A percentile compares a stretch with the other conserved stretches of the same genome.
Conservation (phyloP, 2,888 invertebrate species). For the Lysandra coridon region DNA sequence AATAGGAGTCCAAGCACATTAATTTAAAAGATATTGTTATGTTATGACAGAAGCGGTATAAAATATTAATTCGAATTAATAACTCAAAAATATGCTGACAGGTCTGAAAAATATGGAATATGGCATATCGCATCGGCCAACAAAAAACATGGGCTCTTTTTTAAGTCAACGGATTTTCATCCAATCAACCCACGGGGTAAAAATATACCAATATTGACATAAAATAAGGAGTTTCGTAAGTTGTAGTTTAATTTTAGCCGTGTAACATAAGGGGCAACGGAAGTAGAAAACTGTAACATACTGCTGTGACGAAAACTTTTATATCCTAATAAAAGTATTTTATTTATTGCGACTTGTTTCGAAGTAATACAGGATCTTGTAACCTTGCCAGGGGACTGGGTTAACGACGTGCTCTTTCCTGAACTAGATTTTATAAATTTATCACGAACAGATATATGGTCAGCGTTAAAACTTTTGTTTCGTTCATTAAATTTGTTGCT, state of each 20-base stretch:
- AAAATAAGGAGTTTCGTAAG: not conserved
- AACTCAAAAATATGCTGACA: not conserved
- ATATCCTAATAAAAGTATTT: conserved; percentile 22
- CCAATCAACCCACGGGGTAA: not conserved
- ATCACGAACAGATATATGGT: not conserved
- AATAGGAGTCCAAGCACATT: conserved; percentile 7
- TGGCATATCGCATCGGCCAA: not conserved
- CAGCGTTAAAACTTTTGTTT: not conserved
- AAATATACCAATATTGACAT: not conserved
- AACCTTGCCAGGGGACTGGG: conserved; percentile 26
- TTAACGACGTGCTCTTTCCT: conserved; percentile 15
- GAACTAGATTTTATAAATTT: conserved; percentile 2
- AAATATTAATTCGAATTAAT: conserved; percentile 10
- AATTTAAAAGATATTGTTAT: conserved; percentile 9
- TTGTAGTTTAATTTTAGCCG: not conserved
- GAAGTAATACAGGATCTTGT: conserved; percentile 26
- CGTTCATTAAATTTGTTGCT: not conserved
- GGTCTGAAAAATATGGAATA: not conserved
- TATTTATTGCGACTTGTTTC: conserved; percentile 25
- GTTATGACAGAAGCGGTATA: conserved; percentile 9
- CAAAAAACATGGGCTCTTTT: not conserved
- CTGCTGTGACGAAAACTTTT: conserved; percentile 25
- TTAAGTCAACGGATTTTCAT: not conserved
- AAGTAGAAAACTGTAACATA: conserved; percentile 17
- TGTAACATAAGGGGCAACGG: conserved; percentile 11